Conservation (phyloP, 2,113 vertebrate genomes). For the Ciconia stormi region DNA sequence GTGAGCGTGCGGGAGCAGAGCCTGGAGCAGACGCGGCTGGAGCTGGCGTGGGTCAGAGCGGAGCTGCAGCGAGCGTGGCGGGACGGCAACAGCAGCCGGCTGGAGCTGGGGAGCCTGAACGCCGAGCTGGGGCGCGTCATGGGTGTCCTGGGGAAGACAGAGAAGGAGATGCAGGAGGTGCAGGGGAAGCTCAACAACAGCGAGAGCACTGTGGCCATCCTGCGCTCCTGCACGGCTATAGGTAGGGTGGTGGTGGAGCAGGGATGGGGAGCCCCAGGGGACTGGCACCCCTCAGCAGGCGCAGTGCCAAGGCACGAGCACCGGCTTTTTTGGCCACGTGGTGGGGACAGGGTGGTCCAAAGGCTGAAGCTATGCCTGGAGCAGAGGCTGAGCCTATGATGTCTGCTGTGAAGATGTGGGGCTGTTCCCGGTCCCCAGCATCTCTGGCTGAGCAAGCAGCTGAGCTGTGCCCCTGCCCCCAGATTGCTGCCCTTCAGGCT, state of each 20-base stretch:
- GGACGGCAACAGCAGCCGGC: neutral
- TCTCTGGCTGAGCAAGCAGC: neutral
- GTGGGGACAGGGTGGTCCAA: neutral
- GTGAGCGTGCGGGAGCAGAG: neutral
- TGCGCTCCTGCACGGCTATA: conserved; percentile 46
- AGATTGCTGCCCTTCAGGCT: conserved; percentile 53
- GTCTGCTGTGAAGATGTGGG: neutral
- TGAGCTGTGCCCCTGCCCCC: neutral
- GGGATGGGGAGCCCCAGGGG: neutral
- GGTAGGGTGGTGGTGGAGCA: neutral
- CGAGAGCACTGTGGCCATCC: neutral
- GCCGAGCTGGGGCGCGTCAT: rapidly evolving
- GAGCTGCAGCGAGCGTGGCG: neutral
- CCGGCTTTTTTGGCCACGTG: neutral
- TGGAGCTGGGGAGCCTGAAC: neutral
- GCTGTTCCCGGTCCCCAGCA: rapidly evolving
- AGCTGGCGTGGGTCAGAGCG: neutral
- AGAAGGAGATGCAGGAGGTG: conserved; percentile 2
- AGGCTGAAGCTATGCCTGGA: neutral
- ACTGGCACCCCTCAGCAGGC: neutral
- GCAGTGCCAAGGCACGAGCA: too few species aligned
- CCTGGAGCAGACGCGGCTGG: neutral
- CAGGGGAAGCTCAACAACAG: conserved; percentile 20
- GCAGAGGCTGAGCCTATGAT: neutral
- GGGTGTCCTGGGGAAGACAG: neutral